A percentile compares a stretch with the other conserved stretches of the same genome.
Evolutionary conservation across 2,797 vertebrate species (phyloP).

Genomic region (Sebastolobus alascanus): DNA sequence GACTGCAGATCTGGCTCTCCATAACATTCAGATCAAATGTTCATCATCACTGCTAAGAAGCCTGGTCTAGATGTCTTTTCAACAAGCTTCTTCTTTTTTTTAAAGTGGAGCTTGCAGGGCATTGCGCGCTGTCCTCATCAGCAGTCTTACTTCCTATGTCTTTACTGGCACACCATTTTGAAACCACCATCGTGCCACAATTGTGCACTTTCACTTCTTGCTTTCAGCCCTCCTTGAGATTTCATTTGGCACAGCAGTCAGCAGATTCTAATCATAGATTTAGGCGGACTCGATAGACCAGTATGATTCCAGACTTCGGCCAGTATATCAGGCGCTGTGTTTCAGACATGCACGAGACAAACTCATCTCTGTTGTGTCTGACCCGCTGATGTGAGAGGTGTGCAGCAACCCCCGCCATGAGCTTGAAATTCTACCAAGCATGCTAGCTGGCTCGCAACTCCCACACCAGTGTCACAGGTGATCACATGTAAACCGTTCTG

Average conservation of each 20-base stretch:
- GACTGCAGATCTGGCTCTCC: not conserved
- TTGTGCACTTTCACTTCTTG: constrained; percentile 75
- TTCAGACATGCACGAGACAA: not conserved
- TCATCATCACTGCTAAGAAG: not conserved
- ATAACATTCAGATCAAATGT: not conserved
- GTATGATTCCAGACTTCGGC: not conserved
- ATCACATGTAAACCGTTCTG: constrained; percentile 15
- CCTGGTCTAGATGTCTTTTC: not conserved
- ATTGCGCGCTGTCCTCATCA: constrained; percentile 35
- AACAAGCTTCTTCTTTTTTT: not conserved
- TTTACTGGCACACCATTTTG: constrained; percentile 67
- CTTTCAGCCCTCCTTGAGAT: constrained; percentile 45
- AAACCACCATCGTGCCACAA: constrained; percentile 54
- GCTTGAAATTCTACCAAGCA: not conserved
- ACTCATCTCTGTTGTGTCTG: not conserved
- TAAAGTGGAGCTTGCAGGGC: not conserved
- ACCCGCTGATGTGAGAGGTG: not conserved
- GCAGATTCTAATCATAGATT: not conserved
- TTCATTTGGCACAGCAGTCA: constrained; percentile 26
- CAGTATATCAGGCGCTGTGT: not conserved
- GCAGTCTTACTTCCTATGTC: constrained; percentile 66
- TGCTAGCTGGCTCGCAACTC: not conserved
- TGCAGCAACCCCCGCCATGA: not conserved
- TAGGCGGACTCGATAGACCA: not conserved
- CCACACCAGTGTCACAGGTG: constrained; percentile 4